Evolutionary conservation across 2,113 vertebrate genomes (phyloP), one percentile per base, ranked within the genome.

Genomic region (Epinephelus cyanopodus): DNA sequence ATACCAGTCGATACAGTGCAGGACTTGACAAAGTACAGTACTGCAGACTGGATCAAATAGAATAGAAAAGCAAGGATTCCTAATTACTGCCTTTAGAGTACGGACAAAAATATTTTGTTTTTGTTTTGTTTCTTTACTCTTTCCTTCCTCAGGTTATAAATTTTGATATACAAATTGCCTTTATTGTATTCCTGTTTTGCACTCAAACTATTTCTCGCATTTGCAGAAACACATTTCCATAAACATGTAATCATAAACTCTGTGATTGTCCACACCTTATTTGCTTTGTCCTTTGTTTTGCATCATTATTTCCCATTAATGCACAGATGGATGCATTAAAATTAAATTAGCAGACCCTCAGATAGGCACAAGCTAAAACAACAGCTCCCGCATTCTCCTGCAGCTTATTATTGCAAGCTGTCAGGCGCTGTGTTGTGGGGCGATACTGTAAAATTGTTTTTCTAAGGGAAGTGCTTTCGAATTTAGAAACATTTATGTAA

Each of bases 401-500:
- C 64, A 85, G 71, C 81, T 82, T 82, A 82, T 89, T 83, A 88
- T 79, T 79, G 79, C 77, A 85, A 69, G 87, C 83, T 85, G 77
- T 79, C 86, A 82, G 66, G 65, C 37, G 1, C 47, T 47, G 80
- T 74, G 80, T 76, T 81, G 80, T 71, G 50, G 63, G 27, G 72
- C 48, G 27, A 85, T 85, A 83, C 80, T 83, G 90, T 87, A 84
- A 81, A 87, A 89, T 90, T 79, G 76, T 92, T 91, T 92, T 90
- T 88, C 61, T 72, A 27, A 63, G 64, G 58, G 71, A 85, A 84
- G 52, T 19, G 37, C 60, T 67, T 76, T 88, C 6, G 54, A 64
- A 91, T 86, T 86, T 76, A 60, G n/a, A 84, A 81, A 80, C 84
- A 72, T 91, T 92, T 85, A 86, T 89, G 86, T 91, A 89, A 92